A percentile compares a stretch with the other conserved stretches of the same genome.
Evolutionary conservation across 2,797 vertebrate species (phyloP).

Genomic region (Xiphophorus birchmanni): DNA sequence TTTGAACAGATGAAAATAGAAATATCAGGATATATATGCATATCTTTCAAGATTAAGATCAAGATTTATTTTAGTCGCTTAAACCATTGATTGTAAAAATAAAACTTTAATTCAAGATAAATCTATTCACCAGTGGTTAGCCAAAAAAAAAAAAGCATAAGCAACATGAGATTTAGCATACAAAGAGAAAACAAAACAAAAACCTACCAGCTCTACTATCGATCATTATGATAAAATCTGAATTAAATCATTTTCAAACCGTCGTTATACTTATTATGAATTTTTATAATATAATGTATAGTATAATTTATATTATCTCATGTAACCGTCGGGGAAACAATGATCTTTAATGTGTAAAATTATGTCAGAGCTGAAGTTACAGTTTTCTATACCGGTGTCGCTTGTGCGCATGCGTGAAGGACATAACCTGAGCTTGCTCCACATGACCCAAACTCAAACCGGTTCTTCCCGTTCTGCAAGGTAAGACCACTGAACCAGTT

Average conservation of each 20-base stretch:
- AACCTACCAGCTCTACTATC: neutral
- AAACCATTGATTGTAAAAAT: neutral
- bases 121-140: neutral
- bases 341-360: neutral
- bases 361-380: neutral
- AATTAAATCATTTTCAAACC: neutral
- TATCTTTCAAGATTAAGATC: neutral
- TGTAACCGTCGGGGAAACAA: neutral
- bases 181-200: neutral
- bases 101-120: neutral
- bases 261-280: neutral
- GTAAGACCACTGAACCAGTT: neutral
- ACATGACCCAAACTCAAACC: neutral
- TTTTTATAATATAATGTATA: neutral
- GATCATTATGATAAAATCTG: neutral
- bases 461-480: neutral
- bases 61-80: neutral
- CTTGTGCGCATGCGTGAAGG: neutral
- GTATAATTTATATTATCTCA: too few species aligned
- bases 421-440: neutral
- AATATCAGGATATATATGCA: neutral
- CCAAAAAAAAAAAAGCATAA: neutral
- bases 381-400: neutral
- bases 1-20: neutral
- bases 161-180: neutral